phyloP scores from a whole-genome alignment of 2,888 invertebrate genomes.

The Falcaria lacertinaria region DNA sequence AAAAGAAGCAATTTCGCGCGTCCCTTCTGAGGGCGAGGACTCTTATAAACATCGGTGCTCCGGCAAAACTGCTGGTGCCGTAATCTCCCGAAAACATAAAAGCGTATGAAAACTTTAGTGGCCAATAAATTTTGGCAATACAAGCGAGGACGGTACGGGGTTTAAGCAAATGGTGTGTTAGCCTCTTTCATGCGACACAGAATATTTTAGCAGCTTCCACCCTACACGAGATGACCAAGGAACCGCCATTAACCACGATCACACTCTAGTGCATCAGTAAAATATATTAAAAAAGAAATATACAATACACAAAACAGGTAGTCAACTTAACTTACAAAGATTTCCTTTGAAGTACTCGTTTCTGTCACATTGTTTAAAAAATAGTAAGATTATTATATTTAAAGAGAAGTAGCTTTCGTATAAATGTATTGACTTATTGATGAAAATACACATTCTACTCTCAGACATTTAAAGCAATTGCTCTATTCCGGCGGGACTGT shows the following conservation, averaged over 20 bases:
- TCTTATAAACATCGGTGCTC: conserved; percentile 51
- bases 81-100: conserved; percentile 66
- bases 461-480: neutral
- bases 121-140: conserved; percentile 66
- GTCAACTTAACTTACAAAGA: too few relatives aligned
- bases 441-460: too few relatives aligned
- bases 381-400: too few relatives aligned
- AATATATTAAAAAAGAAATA: too few relatives aligned
- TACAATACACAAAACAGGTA: too few relatives aligned
- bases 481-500: neutral
- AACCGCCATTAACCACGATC: neutral
- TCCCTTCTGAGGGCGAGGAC: conserved; percentile 41
- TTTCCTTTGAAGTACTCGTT: too few relatives aligned
- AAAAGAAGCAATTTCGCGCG: conserved; percentile 45
- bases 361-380: too few relatives aligned
- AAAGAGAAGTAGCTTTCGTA: too few relatives aligned
- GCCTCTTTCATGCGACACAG: conserved; percentile 18
- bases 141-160: conserved; percentile 38
- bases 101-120: conserved; percentile 67
- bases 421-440: too few relatives aligned
- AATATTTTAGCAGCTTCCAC: conserved; percentile 9
- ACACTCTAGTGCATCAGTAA: too few relatives aligned
- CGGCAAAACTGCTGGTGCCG: conserved; percentile 44
- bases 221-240: neutral
- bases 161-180: conserved; percentile 35